Conservation (phyloP, 1,140 invertebrate species). For the Hyposmocoma kahamanoa region DNA sequence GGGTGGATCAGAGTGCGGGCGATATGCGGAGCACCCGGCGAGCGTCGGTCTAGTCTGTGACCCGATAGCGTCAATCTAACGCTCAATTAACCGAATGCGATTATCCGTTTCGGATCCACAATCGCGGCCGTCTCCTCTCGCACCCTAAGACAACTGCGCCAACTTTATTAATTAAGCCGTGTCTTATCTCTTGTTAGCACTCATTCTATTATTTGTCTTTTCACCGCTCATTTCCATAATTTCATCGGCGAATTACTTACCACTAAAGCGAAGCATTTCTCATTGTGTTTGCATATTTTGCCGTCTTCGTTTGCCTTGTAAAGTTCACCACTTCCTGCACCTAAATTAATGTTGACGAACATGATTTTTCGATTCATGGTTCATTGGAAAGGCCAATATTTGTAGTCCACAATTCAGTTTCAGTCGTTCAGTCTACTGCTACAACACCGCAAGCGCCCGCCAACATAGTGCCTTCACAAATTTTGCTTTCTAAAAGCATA, state of each 20-base stretch:
- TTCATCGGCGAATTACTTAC: slow-evolving; percentile 67
- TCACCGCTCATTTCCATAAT: slow-evolving; percentile 72
- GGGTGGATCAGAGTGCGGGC: slow-evolving; percentile 28
- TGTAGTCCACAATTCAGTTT: not conserved
- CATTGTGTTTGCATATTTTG: slow-evolving; percentile 63
- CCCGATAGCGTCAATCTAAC: slow-evolving; percentile 70
- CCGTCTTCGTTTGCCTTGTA: slow-evolving; percentile 37
- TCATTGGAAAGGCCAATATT: slow-evolving; percentile 2
- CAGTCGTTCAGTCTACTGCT: not conserved
- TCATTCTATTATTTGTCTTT: slow-evolving; percentile 74
- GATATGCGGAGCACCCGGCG: slow-evolving; percentile 5
- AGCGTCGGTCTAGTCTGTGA: slow-evolving; percentile 24
- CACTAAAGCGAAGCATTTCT: slow-evolving; percentile 50
- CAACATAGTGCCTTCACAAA: not conserved
- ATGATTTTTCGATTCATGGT: slow-evolving; percentile 11
- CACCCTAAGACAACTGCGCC: slow-evolving; percentile 56
- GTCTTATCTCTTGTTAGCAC: slow-evolving; percentile 74
- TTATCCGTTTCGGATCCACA: slow-evolving; percentile 65
- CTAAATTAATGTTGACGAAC: slow-evolving; percentile 15
- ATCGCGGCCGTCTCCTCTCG: slow-evolving; percentile 44
- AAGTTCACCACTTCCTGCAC: slow-evolving; percentile 30
- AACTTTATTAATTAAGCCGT: slow-evolving; percentile 74
- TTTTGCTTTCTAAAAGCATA: not conserved
- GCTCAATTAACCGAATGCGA: slow-evolving; percentile 69
- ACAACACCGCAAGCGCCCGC: not conserved